Conservation (phyloP, 2,797 vertebrate species). For the Mico argentatus region DNA sequence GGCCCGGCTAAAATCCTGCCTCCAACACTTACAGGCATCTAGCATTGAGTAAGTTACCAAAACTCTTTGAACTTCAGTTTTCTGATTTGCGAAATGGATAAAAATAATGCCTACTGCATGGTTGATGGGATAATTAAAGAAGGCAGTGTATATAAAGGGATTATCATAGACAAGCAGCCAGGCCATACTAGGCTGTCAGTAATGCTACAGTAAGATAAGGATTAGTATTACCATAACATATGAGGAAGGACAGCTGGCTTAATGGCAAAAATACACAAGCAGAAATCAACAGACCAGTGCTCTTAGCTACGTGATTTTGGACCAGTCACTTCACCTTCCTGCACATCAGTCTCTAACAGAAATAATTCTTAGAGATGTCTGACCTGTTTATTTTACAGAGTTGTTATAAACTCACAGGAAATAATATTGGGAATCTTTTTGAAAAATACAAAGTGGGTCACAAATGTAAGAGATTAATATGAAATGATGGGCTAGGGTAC, state of each 20-base stretch:
- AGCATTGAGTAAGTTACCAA: not conserved
- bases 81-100: not conserved
- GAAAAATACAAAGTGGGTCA: slow-evolving; percentile 20
- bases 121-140: not conserved
- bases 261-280: not conserved
- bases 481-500: not conserved
- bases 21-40: not conserved
- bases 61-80: not conserved
- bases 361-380: not conserved
- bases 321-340: not conserved
- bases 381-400: not conserved
- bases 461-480: not conserved
- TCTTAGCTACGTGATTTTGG: not conserved
- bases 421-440: not conserved
- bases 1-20: not conserved
- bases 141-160: not conserved
- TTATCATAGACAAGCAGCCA: not conserved
- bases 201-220: not conserved
- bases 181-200: not conserved
- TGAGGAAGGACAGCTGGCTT: not conserved
- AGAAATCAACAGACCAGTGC: not conserved
- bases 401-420: not conserved
- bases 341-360: not conserved
- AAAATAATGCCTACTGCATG: not conserved
- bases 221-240: not conserved